Evolutionary conservation across 2,113 vertebrate species (phyloP).

Genomic region (Calyptomena viridis): DNA sequence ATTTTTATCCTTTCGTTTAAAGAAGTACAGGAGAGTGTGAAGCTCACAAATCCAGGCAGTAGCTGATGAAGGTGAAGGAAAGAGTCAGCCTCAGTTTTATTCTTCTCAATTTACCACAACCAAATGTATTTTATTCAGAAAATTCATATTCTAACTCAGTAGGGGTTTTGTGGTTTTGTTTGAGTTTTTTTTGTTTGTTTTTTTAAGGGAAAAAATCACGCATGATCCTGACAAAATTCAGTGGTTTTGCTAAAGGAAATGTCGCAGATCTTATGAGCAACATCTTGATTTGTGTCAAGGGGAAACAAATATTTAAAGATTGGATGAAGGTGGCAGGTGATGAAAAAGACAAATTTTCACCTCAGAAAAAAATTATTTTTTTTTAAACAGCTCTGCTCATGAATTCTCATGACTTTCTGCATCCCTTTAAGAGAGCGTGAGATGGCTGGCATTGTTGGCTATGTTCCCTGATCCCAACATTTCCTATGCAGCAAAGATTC

Average conservation of each 20-base stretch:
- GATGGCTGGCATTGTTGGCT: constrained; percentile 16
- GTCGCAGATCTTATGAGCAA: background rate
- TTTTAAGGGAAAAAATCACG: background rate
- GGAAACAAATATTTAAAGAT: background rate
- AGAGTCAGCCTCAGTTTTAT: background rate
- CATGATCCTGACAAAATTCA: background rate
- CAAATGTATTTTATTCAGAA: background rate
- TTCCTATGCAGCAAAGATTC: background rate
- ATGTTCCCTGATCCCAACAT: background rate
- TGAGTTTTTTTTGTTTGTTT: background rate
- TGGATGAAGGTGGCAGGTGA: rapidly evolving
- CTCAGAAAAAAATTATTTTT: background rate
- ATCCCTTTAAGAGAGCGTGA: background rate
- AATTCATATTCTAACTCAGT: background rate
- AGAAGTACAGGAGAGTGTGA: background rate
- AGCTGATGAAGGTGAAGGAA: background rate
- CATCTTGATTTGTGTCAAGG: background rate
- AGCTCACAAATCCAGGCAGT: background rate
- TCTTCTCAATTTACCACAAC: background rate
- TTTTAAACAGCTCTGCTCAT: background rate
- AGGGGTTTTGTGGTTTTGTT: background rate
- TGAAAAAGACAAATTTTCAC: background rate
- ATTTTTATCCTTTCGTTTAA: constrained; percentile 56
- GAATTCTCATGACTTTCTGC: background rate
- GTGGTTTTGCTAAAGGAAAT: background rate